A percentile compares a stretch with the other conserved stretches of the same genome.
Evolutionary conservation across 2,888 invertebrate species (phyloP).

Genomic region (Hypselothyrea guttata): DNA sequence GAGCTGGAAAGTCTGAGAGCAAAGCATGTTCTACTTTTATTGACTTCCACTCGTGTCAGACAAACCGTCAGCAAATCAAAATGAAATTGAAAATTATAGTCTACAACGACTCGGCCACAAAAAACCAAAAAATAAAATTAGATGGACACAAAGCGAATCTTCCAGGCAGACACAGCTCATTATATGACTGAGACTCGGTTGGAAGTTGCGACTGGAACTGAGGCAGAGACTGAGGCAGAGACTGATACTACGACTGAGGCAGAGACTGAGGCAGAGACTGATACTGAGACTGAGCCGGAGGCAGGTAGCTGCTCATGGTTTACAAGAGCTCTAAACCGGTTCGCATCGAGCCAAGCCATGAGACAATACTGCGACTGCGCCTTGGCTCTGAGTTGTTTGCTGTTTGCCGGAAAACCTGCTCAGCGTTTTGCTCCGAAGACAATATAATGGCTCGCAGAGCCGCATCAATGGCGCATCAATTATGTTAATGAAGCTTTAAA

Average conservation of each 20-base stretch:
- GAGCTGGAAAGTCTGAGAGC: constrained; percentile 31
- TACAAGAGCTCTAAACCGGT: constrained; percentile 58
- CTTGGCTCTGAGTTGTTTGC: too few species aligned
- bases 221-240: too few species aligned
- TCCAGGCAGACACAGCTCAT: constrained; percentile 25
- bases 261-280: not conserved
- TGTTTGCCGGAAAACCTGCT: constrained; percentile 67
- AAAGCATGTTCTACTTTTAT: constrained; percentile 18
- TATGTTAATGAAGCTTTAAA: constrained; percentile 73
- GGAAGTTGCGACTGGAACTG: not conserved
- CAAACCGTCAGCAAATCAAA: constrained; percentile 42
- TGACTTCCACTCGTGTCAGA: constrained; percentile 19
- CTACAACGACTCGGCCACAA: constrained; percentile 23
- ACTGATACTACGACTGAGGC: not conserved
- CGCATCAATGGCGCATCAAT: constrained; percentile 67
- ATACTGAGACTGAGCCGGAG: constrained; percentile 2
- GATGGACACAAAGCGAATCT: constrained; percentile 7
- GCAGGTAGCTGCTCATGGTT: constrained; percentile 27
- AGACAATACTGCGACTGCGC: constrained; percentile 31
- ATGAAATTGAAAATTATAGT: constrained; percentile 66
- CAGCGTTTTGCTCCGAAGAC: constrained; percentile 62
- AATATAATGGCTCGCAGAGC: constrained; percentile 56
- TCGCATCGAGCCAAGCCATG: constrained; percentile 20
- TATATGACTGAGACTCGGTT: constrained; percentile 5
- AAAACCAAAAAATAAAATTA: constrained; percentile 17